phyloP scores from a whole-genome alignment of 2,888 invertebrate genomes.

The Hemithea aestivaria region DNA sequence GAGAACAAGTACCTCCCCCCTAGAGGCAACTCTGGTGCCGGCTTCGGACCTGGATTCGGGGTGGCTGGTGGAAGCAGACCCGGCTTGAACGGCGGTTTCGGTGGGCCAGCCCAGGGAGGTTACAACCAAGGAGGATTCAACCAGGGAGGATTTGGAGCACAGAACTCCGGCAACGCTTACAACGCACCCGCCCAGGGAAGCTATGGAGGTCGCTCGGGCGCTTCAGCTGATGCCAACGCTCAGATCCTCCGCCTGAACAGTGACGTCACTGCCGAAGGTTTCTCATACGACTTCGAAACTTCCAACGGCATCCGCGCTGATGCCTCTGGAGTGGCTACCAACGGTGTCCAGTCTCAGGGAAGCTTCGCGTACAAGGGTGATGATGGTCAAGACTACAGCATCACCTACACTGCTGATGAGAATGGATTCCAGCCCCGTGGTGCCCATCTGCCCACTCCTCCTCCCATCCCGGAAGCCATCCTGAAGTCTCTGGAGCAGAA shows the following conservation, averaged over 20 bases:
- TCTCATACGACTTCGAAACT: conserved; percentile 70
- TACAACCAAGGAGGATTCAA: conserved; percentile 19
- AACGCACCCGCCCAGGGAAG: conserved; percentile 34
- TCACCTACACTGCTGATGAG: conserved; percentile 73
- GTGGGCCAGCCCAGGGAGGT: conserved; percentile 27
- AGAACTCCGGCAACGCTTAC: conserved; percentile 37
- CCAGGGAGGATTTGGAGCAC: conserved; percentile 25
- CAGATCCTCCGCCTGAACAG: conserved; percentile 64
- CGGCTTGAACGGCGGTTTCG: conserved; percentile 31
- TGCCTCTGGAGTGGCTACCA: conserved; percentile 66
- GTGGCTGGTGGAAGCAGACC: conserved; percentile 27
- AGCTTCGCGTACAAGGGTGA: conserved; percentile 73
- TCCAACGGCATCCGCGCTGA: conserved; percentile 73
- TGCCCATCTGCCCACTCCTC: conserved; percentile 70
- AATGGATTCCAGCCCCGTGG: conserved; percentile 70
- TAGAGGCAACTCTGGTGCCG: conserved; percentile 64
- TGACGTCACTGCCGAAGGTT: conserved; percentile 68
- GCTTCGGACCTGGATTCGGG: conserved; percentile 51
- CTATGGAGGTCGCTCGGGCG: conserved; percentile 30
- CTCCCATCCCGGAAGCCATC: conserved; percentile 72
- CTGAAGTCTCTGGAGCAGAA: conserved; percentile 72
- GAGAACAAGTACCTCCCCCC: conserved; percentile 75
- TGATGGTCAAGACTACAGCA: conserved; percentile 73
- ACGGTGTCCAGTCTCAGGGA: conserved; percentile 71
- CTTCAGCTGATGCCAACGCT: conserved; percentile 59